Percentiles rank a stretch among this genome's conserved stretches.
These are phyloP conservation scores for Theocolax elegans DNA, from an alignment of 1,140 invertebrate genomes.

Conservation along the genomic window DNA sequence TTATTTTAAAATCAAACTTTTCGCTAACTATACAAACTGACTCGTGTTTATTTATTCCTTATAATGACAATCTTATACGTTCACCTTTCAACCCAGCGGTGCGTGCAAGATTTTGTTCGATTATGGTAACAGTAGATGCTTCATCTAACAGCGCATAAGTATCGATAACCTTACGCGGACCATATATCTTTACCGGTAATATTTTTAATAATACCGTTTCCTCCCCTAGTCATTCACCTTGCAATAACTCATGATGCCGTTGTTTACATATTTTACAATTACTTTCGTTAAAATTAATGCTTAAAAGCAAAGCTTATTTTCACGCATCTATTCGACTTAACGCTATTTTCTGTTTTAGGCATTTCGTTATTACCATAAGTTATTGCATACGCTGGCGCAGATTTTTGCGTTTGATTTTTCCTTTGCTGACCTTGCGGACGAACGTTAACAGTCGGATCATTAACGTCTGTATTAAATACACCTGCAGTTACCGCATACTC, in stretches of 20 bases:
- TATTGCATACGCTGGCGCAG: too few species aligned
- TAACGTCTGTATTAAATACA: neutral
- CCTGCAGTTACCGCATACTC: neutral
- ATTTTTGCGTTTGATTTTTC: too few species aligned
- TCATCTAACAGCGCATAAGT: neutral
- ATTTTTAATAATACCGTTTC: neutral
- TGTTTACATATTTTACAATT: neutral
- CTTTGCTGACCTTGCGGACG: too few species aligned
- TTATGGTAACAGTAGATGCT: neutral
- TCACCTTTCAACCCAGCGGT: neutral
- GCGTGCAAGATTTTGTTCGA: neutral
- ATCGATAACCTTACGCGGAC: neutral
- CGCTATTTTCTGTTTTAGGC: too few species aligned
- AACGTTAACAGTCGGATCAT: too few species aligned
- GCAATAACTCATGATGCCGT: conserved; percentile 5
- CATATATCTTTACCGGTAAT: neutral
- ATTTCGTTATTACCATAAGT: too few species aligned
- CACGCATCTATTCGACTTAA: neutral
- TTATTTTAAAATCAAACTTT: neutral
- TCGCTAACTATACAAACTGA: neutral
- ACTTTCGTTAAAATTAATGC: neutral
- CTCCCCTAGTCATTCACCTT: neutral
- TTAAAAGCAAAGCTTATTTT: neutral
- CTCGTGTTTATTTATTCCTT: neutral
- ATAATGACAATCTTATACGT: neutral